Base-by-base conservation (phyloP, 2,113 vertebrate genomes). In the Semicossyphus pulcher region DNA sequence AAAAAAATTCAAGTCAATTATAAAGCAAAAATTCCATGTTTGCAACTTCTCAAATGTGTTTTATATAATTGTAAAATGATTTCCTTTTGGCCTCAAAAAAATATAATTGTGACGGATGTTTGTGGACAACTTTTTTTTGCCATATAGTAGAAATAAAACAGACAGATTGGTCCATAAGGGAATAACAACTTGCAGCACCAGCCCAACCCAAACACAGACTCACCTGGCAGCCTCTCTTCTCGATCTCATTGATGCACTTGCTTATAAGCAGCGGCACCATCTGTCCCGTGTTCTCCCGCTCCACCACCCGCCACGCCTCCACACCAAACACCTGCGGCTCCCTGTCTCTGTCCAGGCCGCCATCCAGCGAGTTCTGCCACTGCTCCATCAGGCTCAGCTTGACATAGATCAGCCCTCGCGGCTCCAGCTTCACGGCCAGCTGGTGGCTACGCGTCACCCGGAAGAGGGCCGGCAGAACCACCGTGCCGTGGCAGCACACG, bases 191-290 rank as follows among this genome's bases (percentile, higher is more conserved):
- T n/a, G n/a, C n/a, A 7, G 1, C 21, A 3, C 15, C 23, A 31
- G 32, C 4, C 4, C 2, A 20, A 20, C 14, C 9, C 21, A 2
- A 2, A 25, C 4, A 10, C 12, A 5, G 15, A 78, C 92, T 93
- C 95, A 99, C 97, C 97, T 99, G 98, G 67, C 96, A 99, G 83
- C 98, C 98, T 90, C 98, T 93, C 86, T 96, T 97, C 88, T 99
- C 97, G 23, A 99, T 99, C 90, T 99, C 98, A 65, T 91, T 77
- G 88, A 99, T 96, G 92, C 97, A 99, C 70, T 97, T 98, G 85
- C 94, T 94, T 81, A 99, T 95, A 64, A 99, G 58, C 52, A 99
- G 95, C 0, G 98, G 97, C 61, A 99, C 95, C 95, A 95, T 94
- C 72, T 95, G 92, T 67, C 97, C 97, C 0, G 87, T 59, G 7